Evolutionary conservation across 2,888 invertebrate species (phyloP).

Genomic region (Synanthedon vespiformis): DNA sequence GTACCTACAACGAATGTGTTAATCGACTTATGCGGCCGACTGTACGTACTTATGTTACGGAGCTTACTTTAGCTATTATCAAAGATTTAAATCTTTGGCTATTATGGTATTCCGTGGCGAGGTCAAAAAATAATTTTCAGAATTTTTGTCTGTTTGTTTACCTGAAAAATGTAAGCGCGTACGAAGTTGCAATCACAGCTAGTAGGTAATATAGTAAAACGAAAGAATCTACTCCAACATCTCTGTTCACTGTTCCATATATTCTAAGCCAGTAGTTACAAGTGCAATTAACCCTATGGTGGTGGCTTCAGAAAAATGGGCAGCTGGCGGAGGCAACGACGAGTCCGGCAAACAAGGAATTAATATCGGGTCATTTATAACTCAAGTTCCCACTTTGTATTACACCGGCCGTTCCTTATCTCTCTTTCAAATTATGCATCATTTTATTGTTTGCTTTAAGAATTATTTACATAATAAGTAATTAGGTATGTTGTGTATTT

Average conservation of each 20-base stretch:
- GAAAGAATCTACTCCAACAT: constrained; percentile 14
- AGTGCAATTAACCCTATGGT: constrained; percentile 40
- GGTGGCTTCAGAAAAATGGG: constrained; percentile 39
- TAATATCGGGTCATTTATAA: constrained; percentile 56
- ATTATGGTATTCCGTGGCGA: no score
- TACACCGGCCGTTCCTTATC: constrained; percentile 35
- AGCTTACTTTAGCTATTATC: no score
- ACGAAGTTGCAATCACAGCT: no score
- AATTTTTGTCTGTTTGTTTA: no score
- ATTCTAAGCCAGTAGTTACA: constrained; percentile 22
- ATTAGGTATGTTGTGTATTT: constrained; percentile 1
- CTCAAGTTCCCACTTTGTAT: constrained; percentile 49
- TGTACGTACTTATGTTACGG: no score
- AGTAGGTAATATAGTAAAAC: no score
- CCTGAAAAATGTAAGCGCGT: no score
- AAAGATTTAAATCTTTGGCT: no score
- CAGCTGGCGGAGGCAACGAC: constrained; percentile 34
- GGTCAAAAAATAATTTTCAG: no score
- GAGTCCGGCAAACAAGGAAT: constrained; percentile 56
- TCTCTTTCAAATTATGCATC: constrained; percentile 44
- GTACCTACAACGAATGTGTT: no score
- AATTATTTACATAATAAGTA: constrained; percentile 36
- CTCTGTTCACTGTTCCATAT: constrained; percentile 19
- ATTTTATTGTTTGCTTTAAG: constrained; percentile 43
- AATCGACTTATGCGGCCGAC: no score